Evolutionary conservation across 2,888 invertebrate genomes (phyloP), one percentile per base, ranked within the genome.

Genomic region (Nymphalis polychloros): DNA sequence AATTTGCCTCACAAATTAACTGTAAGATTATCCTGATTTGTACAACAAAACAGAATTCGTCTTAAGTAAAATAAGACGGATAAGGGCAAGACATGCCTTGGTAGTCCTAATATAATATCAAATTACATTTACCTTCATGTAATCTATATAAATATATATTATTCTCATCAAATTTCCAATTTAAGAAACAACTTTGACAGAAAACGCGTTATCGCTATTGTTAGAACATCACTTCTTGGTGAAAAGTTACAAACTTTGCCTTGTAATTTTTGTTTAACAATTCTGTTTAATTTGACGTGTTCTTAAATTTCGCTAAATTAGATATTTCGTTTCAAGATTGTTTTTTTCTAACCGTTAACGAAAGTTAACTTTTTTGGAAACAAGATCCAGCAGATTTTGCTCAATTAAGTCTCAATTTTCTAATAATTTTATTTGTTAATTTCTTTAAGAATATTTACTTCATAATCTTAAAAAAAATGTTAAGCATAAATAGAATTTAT

Each of bases 1-100:
- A 89, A 87, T 77, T 85, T 84, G 81, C 82, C 84, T 84, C 81
- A 81, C 84, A 82, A 87, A 87, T 89, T 87, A 84, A 84, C 80
- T 73, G 57, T 64, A 75, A 72, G 59, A 62, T 71, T 72, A 69
- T 69, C 67, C 68, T 59, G 53, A 50, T 67, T 57, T 66, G 59
- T 53, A 59, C 50, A 68, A 67, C 52, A 50, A 64, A 68, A 72
- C 68, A 72, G 67, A 70, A 65, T 66, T 20, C 52, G 50, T 53
- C 59, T 60, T 50, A 41, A 48, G 53, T 49, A 69, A 65, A 61
- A 52, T 55, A 48, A 20, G 35, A 19, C 47, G 47, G 46, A 16
- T 48, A 59, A 41, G 27, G 57, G 35, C 41, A 55, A 46, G 57
- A 65, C 46, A 59, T 59, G 62, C 62, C 52, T 53, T 55, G 63